A percentile compares a stretch with the other conserved stretches of the same genome.
Conservation (phyloP, 2,797 vertebrate species). For the Naso thynnoides region DNA sequence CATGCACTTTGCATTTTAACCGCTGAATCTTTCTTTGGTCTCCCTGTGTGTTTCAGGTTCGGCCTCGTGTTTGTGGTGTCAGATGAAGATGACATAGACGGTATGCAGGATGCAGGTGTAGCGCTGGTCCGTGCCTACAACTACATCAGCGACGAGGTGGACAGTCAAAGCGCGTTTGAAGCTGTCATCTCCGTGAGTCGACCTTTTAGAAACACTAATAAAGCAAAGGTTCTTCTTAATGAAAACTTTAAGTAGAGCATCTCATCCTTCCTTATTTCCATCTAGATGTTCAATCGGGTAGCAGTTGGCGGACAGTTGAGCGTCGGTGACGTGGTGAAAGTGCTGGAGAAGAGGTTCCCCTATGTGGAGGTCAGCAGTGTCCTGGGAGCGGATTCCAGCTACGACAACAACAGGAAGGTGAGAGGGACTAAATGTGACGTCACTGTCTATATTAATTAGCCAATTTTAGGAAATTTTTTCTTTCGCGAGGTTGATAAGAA, state of each 20-base stretch:
- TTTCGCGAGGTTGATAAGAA: neutral
- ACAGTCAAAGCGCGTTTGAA: conserved; percentile 93
- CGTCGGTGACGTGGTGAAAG: conserved; percentile 91
- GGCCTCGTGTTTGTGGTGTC: conserved; percentile 96
- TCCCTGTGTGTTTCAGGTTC: conserved; percentile 83
- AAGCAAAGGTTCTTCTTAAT: too few species aligned
- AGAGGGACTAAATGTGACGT: conserved; percentile 21
- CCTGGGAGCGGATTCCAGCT: conserved; percentile 92
- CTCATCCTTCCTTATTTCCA: neutral
- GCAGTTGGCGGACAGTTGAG: conserved; percentile 87
- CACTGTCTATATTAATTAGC: neutral
- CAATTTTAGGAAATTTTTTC: neutral
- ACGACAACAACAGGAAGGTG: conserved; percentile 96
- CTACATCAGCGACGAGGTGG: conserved; percentile 93
- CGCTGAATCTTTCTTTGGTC: neutral
- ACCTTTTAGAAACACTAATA: too few species aligned
- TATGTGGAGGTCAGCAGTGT: conserved; percentile 94
- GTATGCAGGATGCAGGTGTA: conserved; percentile 93
- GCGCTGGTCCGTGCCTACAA: conserved; percentile 94
- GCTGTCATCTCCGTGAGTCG: conserved; percentile 90
- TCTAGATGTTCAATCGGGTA: conserved; percentile 92
- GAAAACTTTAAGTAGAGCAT: too few species aligned
- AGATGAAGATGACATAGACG: conserved; percentile 91
- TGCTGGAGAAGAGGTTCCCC: conserved; percentile 94
- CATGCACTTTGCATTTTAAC: conserved; percentile 50